Percentiles rank a stretch among this genome's conserved stretches.
These are phyloP conservation scores for Gryllus bimaculatus DNA, from an alignment of 1,140 invertebrate species.

Conservation along the genomic window DNA sequence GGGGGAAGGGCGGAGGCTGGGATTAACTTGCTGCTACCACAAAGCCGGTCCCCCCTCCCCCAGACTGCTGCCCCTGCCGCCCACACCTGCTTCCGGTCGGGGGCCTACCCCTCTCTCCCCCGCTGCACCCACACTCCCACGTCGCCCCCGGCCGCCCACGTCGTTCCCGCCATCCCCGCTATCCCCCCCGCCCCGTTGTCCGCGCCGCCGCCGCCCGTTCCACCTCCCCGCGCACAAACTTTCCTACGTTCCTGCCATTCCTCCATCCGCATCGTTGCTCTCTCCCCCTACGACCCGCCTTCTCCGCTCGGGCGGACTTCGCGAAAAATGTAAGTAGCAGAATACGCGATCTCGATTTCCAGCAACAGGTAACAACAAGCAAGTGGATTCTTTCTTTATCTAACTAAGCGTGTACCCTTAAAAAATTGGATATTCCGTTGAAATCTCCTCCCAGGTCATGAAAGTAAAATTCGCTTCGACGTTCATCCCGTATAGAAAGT, in stretches of 20 bases:
- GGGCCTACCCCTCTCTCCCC: no score
- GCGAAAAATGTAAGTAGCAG: background rate
- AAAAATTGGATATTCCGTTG: background rate
- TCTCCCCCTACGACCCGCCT: background rate
- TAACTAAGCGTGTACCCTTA: background rate
- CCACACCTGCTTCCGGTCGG: no score
- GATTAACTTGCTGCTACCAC: background rate
- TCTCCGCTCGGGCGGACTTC: background rate
- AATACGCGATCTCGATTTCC: background rate
- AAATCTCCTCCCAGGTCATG: background rate
- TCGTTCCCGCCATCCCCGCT: no score
- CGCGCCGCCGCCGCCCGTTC: no score
- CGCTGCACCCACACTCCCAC: no score
- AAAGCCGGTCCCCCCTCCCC: background rate
- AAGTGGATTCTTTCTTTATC: background rate
- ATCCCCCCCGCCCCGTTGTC: no score
- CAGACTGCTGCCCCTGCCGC: background rate
- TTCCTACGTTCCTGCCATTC: no score
- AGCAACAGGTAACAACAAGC: background rate
- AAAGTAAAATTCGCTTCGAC: background rate
- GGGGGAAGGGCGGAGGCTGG: background rate
- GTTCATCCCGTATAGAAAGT: background rate
- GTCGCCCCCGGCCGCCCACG: no score
- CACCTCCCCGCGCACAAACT: no score
- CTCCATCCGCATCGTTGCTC: no score